These are phyloP conservation scores for Muschampia plurimacula DNA, from an alignment of 2,888 invertebrate genomes.

Conservation along the genomic window DNA sequence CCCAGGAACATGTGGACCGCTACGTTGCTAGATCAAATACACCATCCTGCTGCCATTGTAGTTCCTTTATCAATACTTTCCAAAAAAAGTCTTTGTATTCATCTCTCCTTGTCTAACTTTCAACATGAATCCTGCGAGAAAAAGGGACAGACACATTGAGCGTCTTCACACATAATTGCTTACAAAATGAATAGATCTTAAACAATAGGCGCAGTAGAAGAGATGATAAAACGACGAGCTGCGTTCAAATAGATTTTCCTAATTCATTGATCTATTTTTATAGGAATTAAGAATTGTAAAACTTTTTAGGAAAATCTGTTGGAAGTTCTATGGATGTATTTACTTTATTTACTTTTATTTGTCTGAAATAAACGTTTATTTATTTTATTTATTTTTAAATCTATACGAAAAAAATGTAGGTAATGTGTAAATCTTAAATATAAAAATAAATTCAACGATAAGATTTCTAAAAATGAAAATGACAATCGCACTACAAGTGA, in stretches of 20 bases:
- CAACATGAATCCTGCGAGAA: conserved; percentile 43
- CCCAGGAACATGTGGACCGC: conserved; percentile 65
- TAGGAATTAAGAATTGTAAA: background rate
- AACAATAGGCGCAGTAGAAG: conserved; percentile 61
- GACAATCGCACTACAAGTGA: too few species aligned
- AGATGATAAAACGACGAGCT: conserved; percentile 58
- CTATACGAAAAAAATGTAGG: too few species aligned
- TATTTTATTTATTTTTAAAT: too few species aligned
- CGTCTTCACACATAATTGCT: conserved; percentile 73
- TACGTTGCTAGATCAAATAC: conserved; percentile 84
- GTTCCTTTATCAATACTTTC: conserved; percentile 77
- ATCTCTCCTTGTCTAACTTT: conserved; percentile 62
- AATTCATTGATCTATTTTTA: conserved; percentile 43
- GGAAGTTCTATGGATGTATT: too few species aligned
- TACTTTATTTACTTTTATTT: too few species aligned
- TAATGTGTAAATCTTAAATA: too few species aligned
- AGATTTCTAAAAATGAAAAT: too few species aligned
- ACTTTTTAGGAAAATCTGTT: too few species aligned
- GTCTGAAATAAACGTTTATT: too few species aligned
- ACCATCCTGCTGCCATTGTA: conserved; percentile 83
- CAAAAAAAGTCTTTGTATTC: conserved; percentile 65
- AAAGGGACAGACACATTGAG: conserved; percentile 57
- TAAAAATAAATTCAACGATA: too few species aligned
- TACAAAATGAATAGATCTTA: conserved; percentile 75
- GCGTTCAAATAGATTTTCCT: conserved; percentile 48